Evolutionary conservation across 2,113 vertebrate genomes (phyloP).

Genomic region (Equus quagga): DNA sequence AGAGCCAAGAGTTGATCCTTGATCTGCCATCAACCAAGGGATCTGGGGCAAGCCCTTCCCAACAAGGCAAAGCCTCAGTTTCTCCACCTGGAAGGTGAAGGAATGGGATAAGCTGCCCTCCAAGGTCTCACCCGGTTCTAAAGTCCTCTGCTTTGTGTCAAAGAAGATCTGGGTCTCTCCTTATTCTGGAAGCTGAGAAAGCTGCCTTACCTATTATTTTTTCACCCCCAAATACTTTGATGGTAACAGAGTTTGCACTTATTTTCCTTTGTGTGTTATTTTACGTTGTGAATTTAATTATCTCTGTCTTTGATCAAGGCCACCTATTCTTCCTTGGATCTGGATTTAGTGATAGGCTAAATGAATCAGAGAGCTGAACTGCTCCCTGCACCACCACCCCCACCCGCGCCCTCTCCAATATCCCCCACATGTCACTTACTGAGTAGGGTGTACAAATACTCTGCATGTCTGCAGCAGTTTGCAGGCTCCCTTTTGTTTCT

Average conservation of each 20-base stretch:
- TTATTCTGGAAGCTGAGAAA: background rate
- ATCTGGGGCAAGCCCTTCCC: background rate
- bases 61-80: background rate
- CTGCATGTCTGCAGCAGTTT: background rate
- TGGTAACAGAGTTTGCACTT: background rate
- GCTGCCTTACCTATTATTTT: background rate
- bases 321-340: background rate
- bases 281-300: constrained; percentile 48
- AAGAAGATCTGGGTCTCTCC: background rate
- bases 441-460: background rate
- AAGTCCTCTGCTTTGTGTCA: background rate
- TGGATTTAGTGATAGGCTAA: background rate
- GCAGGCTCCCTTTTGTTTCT: constrained; percentile 51
- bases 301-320: constrained; percentile 41
- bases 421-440: background rate
- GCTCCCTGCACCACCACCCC: background rate
- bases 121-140: background rate
- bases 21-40: background rate
- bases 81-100: background rate
- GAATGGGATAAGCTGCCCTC: background rate
- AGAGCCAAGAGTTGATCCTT: background rate
- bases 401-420: background rate
- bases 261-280: background rate
- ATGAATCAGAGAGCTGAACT: background rate
- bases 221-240: constrained; percentile 28